phyloP scores from a whole-genome alignment of 2,888 invertebrate genomes.

The Malacosoma neustria region DNA sequence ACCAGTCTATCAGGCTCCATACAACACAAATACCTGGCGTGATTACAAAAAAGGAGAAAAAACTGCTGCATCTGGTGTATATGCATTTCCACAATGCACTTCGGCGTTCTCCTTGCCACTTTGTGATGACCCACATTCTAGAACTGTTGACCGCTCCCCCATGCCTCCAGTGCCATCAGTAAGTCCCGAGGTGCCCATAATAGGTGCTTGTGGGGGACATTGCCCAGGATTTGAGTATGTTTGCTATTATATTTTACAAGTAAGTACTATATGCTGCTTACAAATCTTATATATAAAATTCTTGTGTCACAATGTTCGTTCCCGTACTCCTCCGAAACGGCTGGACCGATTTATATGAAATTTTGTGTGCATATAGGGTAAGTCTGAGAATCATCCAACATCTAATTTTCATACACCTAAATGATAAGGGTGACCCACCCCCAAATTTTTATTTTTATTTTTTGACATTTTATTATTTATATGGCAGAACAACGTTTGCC shows the following conservation, averaged over 20 bases:
- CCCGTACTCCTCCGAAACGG: too few relatives aligned
- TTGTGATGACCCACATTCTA: slow-evolving; percentile 40
- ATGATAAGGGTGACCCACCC: too few relatives aligned
- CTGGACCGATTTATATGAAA: too few relatives aligned
- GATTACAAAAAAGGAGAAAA: slow-evolving; percentile 49
- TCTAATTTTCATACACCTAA: too few relatives aligned
- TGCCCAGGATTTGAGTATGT: slow-evolving; percentile 82
- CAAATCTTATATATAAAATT: too few relatives aligned
- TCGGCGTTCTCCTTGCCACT: slow-evolving; percentile 61
- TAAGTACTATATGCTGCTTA: too few relatives aligned
- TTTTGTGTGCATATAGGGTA: too few relatives aligned
- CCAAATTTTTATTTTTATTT: too few relatives aligned
- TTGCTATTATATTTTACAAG: slow-evolving; percentile 81
- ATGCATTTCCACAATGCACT: slow-evolving; percentile 55
- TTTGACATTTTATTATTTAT: too few relatives aligned
- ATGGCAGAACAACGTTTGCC: too few relatives aligned
- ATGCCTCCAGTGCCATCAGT: slow-evolving; percentile 45
- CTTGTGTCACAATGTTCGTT: too few relatives aligned
- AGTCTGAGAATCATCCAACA: too few relatives aligned
- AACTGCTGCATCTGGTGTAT: slow-evolving; percentile 32
- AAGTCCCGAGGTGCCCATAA: slow-evolving; percentile 71
- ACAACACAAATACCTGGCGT: slow-evolving; percentile 50
- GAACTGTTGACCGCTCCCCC: slow-evolving; percentile 35
- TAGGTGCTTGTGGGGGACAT: slow-evolving; percentile 80
- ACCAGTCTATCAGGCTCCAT: slow-evolving; percentile 66